These are phyloP conservation scores for Anas platyrhynchos DNA, from an alignment of 2,113 vertebrate species.

Conservation along the genomic window DNA sequence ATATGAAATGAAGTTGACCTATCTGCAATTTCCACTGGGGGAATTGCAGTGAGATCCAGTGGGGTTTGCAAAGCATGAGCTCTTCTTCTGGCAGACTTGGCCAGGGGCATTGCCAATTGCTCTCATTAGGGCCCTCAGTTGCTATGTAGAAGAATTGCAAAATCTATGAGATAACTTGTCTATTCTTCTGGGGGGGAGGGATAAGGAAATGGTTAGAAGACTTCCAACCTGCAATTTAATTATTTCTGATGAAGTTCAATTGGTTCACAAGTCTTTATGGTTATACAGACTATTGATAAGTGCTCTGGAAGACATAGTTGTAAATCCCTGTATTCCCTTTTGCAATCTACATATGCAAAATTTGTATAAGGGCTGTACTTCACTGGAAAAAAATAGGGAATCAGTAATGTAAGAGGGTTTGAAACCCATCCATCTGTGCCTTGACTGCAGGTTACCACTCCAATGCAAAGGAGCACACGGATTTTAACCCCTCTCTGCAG, in stretches of 20 bases:
- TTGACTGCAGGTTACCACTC: neutral
- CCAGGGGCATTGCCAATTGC: neutral
- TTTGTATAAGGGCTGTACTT: neutral
- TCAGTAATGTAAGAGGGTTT: neutral
- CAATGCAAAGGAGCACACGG: neutral
- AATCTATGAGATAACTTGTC: conserved; percentile 23
- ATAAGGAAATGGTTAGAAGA: neutral
- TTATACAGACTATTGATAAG: neutral
- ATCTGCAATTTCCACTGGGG: neutral
- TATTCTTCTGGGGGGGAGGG: neutral
- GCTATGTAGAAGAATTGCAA: neutral
- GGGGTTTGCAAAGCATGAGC: neutral
- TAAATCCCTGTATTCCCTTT: neutral
- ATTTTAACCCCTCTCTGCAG: neutral
- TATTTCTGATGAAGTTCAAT: neutral
- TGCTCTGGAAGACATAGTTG: neutral
- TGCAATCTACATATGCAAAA: neutral
- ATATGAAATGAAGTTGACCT: neutral
- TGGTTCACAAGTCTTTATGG: neutral
- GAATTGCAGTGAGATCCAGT: neutral
- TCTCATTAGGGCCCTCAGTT: neutral
- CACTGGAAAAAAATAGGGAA: neutral
- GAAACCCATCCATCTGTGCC: neutral
- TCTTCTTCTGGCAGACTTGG: neutral
- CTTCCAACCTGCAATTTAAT: neutral